Evolutionary conservation across 2,113 vertebrate species (phyloP), one percentile per base, ranked within the genome.

Genomic region (Pimephales promelas): DNA sequence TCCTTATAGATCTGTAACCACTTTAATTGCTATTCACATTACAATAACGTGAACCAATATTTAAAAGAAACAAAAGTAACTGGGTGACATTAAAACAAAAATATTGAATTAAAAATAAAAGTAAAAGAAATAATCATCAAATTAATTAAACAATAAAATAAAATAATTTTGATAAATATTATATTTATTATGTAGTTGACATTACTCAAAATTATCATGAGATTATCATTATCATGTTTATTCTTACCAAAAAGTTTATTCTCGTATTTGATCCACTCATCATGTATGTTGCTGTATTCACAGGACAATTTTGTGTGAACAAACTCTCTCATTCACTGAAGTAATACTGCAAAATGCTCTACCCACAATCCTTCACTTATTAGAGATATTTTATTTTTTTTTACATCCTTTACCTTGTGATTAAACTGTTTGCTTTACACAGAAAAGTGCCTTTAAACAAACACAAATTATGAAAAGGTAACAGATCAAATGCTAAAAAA

Each of bases 401-500:
- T 11, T 28, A 75, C 36, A 52, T 40, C 22, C 31, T 77, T 57
- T 77, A 14, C 52, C 57, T 56, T n/a, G 18, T 22, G 31, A 5
- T 36, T 40, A 31, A 40, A 8, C 22, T 22, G 26, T 57, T 77
- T 24, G 28, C 20, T n/a, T 31, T 57, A 10, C 18, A 34, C 49
- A 31, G 18, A 75, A 28, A 10, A 20, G 0, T 6, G 31, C 11
- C 74, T 54, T 76, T 57, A 56, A 56, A 2, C 31, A 24, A 77
- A n/a, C 49, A 76, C 20, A 3, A 22, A 26, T 59, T 77, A 77
- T 26, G 34, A 77, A 43, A 2, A 40, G 75, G n/a, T 59, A 77
- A 57, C 10, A 22, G 56, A 59, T 54, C 34, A 31, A 43, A 81
- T n/a, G 43, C 61, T 84, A 62, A 43, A 28, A 70, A 83, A 11